These are phyloP conservation scores for Xiphorhynchus elegans DNA, from an alignment of 2,113 vertebrate genomes.

Conservation along the genomic window DNA sequence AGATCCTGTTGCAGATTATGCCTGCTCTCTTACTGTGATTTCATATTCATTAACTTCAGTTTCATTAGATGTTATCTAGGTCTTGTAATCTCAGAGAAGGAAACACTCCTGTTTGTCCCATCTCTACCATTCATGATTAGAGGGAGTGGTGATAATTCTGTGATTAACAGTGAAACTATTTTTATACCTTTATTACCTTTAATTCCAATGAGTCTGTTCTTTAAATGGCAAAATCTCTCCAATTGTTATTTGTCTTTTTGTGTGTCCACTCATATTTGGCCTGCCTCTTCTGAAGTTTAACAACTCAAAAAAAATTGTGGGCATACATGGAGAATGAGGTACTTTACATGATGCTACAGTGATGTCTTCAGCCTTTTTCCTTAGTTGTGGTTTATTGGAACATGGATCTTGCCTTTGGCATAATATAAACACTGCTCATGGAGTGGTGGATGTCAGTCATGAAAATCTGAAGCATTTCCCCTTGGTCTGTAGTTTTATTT, in stretches of 20 bases:
- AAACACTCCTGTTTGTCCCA: slow-evolving; percentile 10
- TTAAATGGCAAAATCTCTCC: neutral
- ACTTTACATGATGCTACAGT: neutral
- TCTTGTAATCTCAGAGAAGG: neutral
- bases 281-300: neutral
- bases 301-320: neutral
- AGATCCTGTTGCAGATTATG: slow-evolving; percentile 8
- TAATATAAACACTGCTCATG: neutral
- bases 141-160: neutral
- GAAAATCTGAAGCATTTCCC: neutral
- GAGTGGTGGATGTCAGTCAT: neutral
- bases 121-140: neutral
- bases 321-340: neutral
- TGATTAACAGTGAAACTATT: neutral
- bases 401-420: neutral
- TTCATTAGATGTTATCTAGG: slow-evolving; percentile 9
- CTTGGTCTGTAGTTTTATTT: neutral
- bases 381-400: neutral
- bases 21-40: neutral
- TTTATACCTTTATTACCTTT: slow-evolving; percentile 1
- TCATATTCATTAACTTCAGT: slow-evolving; percentile 7
- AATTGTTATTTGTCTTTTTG: neutral
- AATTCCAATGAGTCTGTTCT: neutral
- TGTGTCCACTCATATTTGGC: neutral
- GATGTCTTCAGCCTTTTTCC: neutral